A percentile compares a stretch with the other conserved stretches of the same genome.
phyloP scores from a whole-genome alignment of 2,888 invertebrate genomes.

The Lepas anatifera region DNA sequence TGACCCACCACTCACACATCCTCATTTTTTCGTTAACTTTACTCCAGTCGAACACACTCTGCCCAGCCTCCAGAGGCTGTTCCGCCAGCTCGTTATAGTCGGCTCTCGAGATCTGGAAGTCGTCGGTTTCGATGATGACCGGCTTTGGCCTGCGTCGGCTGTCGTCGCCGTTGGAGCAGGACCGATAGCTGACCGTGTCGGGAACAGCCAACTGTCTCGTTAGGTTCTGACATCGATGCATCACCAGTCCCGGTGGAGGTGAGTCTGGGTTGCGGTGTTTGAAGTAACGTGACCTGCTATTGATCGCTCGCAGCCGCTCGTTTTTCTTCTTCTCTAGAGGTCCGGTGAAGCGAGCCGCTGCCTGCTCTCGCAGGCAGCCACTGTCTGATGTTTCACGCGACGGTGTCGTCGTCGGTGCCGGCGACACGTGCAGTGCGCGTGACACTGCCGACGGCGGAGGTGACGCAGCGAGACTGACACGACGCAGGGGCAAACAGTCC shows the following conservation, averaged over 20 bases:
- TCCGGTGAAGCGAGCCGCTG: neutral
- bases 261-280: neutral
- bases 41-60: neutral
- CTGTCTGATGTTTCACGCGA: neutral
- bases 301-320: neutral
- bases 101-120: neutral
- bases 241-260: neutral
- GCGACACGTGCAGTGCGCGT: neutral
- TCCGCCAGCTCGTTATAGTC: neutral
- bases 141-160: neutral
- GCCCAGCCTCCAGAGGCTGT: neutral
- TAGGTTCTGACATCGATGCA: neutral
- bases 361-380: neutral
- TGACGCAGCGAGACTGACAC: too few species aligned
- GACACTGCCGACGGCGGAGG: too few species aligned
- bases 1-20: neutral
- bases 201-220: neutral
- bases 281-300: neutral
- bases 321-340: neutral
- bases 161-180: neutral
- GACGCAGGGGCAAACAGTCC: too few species aligned
- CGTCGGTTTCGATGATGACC: neutral
- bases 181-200: too few species aligned
- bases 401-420: neutral
- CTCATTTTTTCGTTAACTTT: neutral